phyloP scores from a whole-genome alignment of 2,113 vertebrate species.

The Cynocephalus volans region DNA sequence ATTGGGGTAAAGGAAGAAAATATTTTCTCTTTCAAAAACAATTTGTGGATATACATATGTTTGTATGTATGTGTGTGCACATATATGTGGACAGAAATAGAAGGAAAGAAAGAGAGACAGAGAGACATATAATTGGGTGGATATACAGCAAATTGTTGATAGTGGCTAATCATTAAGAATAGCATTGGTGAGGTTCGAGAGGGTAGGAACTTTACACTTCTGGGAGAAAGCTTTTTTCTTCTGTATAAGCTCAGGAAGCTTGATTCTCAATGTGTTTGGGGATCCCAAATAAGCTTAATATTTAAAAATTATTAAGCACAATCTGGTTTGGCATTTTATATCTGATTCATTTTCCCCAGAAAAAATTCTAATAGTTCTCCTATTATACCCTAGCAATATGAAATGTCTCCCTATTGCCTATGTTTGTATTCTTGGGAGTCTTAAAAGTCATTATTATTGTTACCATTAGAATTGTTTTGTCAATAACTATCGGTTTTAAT shows the following conservation, averaged over 20 bases:
- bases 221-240: not conserved
- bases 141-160: not conserved
- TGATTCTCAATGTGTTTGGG: not conserved
- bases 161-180: conserved; percentile 6
- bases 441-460: conserved; percentile 48
- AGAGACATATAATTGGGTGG: not conserved
- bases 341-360: conserved; percentile 1
- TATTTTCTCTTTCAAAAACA: not conserved
- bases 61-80: not conserved
- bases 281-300: not conserved
- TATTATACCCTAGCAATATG: conserved; percentile 38
- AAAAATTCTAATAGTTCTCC: conserved; percentile 8
- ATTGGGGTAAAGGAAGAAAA: not conserved
- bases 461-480: conserved; percentile 47
- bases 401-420: conserved; percentile 10
- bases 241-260: not conserved
- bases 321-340: conserved; percentile 11
- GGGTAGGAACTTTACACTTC: not conserved
- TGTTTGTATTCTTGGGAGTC: conserved; percentile 47
- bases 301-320: conserved; percentile 47
- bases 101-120: too few species aligned
- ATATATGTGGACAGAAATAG: not conserved
- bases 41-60: not conserved
- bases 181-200: not conserved
- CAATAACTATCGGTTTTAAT: conserved; percentile 56